Conservation (phyloP, 2,888 invertebrate genomes). For the Vanessa cardui region DNA sequence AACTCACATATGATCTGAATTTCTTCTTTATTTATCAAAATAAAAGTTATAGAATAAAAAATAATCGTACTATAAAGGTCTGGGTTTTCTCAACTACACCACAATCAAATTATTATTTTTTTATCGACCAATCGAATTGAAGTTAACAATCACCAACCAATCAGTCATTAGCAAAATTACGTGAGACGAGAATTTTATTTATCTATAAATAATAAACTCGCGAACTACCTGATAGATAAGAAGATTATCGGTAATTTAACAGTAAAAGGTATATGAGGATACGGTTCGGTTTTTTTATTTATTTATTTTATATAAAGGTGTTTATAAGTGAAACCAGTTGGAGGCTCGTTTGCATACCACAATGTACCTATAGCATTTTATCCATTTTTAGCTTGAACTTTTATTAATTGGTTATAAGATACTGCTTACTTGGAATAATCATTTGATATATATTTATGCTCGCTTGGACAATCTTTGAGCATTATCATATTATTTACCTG, state of each 20-base stretch:
- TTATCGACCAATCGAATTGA: neutral
- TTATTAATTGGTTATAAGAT: slow-evolving; percentile 22
- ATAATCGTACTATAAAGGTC: too few relatives aligned
- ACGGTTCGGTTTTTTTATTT: slow-evolving; percentile 18
- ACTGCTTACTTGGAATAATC: neutral
- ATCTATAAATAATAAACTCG: slow-evolving; percentile 20
- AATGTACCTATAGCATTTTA: slow-evolving; percentile 15
- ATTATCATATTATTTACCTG: neutral
- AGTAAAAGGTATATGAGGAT: slow-evolving; percentile 24
- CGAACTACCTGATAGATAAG: slow-evolving; percentile 18
- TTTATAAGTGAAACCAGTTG: slow-evolving; percentile 29
- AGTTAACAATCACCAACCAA: neutral
- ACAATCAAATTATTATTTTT: neutral
- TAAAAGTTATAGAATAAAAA: too few relatives aligned
- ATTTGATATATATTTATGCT: neutral
- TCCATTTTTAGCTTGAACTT: slow-evolving; percentile 18
- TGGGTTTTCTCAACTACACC: too few relatives aligned
- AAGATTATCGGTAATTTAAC: slow-evolving; percentile 22
- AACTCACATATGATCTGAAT: too few relatives aligned
- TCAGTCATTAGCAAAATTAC: slow-evolving; percentile 24
- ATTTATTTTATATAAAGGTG: slow-evolving; percentile 30
- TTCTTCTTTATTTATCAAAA: too few relatives aligned
- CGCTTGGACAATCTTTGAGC: neutral
- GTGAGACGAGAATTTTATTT: slow-evolving; percentile 14
- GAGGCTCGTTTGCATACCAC: slow-evolving; percentile 26